Evolutionary conservation across 2,888 invertebrate species (phyloP), one percentile per base, ranked within the genome.

Genomic region (Agrochola circellaris): DNA sequence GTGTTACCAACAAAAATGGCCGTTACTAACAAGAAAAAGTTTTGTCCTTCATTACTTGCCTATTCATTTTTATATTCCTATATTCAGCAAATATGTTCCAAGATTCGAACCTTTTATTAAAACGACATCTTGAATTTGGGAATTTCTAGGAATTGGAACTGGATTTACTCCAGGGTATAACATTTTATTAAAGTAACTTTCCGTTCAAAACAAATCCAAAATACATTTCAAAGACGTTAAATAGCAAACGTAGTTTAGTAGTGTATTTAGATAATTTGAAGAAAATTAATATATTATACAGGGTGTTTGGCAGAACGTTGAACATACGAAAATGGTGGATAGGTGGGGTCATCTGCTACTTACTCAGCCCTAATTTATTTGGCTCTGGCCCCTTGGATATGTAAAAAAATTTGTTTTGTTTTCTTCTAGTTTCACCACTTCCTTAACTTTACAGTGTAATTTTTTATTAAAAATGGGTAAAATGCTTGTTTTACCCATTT

Each of bases 31-130:
- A 45, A 73, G 42, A 51, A 71, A 60, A 61, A 3, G 11, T 26
- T 58, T 26, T 13, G n/a, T 9, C 13, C 9, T 34, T 58, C 17
- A 65, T 65, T 81, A 56, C 17, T 42, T 48, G 74, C 30, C 45
- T 15, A 54, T 77, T 80, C 20, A n/a, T 15, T 56, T n/a, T 23
- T 15, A 6, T 34, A n/a, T 64, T 79, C 15, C 72, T 80, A 11
- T 23, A 79, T 80, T 64, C 6, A 51, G 30, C 20, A 73, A 20
- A 42, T 64, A 54, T 81, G 64, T 61, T 23, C 13, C 2, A 45
- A 61, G 62, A n/a, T 79, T 42, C 17, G 13, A 61, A 58, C 3
- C 15, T 58, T 48, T 71, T 77, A 8, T 15, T n/a, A 17, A 26
- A 64, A 65, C 2, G 4, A 20, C 17, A 60, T 51, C n/a, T 42